These are phyloP conservation scores for Podiceps cristatus DNA, from an alignment of 2,113 vertebrate species.

Conservation along the genomic window DNA sequence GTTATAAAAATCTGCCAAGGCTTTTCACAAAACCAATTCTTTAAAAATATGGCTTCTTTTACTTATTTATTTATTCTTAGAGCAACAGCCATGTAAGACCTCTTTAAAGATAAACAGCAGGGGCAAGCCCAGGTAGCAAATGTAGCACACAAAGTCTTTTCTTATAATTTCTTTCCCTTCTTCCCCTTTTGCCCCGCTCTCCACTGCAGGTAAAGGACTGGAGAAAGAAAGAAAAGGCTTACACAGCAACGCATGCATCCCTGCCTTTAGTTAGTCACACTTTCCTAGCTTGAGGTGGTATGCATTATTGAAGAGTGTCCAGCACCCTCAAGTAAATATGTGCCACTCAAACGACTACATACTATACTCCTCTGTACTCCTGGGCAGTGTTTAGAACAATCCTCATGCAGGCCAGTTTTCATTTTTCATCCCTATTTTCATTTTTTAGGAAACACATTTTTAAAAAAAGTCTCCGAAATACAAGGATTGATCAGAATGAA, in stretches of 20 bases:
- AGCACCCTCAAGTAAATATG: neutral
- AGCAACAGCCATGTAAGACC: neutral
- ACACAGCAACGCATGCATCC: neutral
- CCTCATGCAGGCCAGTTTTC: neutral
- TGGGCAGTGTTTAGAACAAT: neutral
- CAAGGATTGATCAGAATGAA: neutral
- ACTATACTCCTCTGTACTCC: neutral
- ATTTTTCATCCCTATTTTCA: neutral
- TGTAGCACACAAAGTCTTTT: neutral
- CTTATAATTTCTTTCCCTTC: neutral
- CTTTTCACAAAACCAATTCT: neutral
- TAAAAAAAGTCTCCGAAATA: neutral
- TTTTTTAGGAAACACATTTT: neutral
- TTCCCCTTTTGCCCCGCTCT: neutral
- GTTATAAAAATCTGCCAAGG: neutral
- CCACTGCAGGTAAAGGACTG: neutral
- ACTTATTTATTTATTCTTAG: neutral
- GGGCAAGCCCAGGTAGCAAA: neutral
- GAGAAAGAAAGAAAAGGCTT: slow-evolving; percentile 9
- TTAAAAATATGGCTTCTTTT: neutral
- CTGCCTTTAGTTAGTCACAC: neutral
- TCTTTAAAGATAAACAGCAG: neutral
- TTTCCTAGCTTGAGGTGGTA: slow-evolving; percentile 20
- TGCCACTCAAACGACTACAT: neutral
- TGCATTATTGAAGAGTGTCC: slow-evolving; percentile 60